Conservation (phyloP, 2,797 vertebrate species). For the Acanthopagrus latus region DNA sequence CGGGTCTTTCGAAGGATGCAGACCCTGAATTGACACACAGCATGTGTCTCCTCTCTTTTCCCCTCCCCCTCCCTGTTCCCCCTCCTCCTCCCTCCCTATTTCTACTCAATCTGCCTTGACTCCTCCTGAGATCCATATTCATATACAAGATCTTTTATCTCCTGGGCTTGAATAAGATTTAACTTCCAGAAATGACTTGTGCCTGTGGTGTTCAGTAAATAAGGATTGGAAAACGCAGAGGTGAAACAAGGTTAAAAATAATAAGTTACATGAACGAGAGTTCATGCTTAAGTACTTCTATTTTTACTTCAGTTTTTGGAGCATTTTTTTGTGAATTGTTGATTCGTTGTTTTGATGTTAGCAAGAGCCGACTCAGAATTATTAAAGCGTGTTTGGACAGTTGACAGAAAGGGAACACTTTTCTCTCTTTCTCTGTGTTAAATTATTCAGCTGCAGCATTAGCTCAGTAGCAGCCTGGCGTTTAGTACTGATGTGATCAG, state of each 20-base stretch:
- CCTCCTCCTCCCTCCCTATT: slow-evolving; percentile 42
- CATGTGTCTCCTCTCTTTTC: slow-evolving; percentile 23
- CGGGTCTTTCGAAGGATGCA: too few relatives aligned
- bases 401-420: slow-evolving; percentile 48
- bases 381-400: slow-evolving; percentile 40
- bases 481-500: slow-evolving; percentile 73
- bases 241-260: too few relatives aligned
- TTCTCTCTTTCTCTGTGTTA: slow-evolving; percentile 61
- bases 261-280: too few relatives aligned
- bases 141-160: slow-evolving; percentile 33
- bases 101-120: slow-evolving; percentile 54
- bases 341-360: slow-evolving; percentile 6
- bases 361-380: slow-evolving; percentile 26
- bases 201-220: slow-evolving; percentile 12
- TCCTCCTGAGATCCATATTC: slow-evolving; percentile 48
- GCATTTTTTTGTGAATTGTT: slow-evolving; percentile 2
- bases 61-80: slow-evolving; percentile 43
- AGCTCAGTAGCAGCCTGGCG: slow-evolving; percentile 72
- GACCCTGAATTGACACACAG: too few relatives aligned
- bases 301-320: too few relatives aligned
- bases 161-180: slow-evolving; percentile 37
- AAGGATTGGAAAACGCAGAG: background rate
- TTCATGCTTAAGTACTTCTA: background rate
- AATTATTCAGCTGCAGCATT: slow-evolving; percentile 82
- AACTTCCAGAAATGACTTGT: background rate